Conservation (phyloP, 1,140 invertebrate species). For the Micrasema minimum region DNA sequence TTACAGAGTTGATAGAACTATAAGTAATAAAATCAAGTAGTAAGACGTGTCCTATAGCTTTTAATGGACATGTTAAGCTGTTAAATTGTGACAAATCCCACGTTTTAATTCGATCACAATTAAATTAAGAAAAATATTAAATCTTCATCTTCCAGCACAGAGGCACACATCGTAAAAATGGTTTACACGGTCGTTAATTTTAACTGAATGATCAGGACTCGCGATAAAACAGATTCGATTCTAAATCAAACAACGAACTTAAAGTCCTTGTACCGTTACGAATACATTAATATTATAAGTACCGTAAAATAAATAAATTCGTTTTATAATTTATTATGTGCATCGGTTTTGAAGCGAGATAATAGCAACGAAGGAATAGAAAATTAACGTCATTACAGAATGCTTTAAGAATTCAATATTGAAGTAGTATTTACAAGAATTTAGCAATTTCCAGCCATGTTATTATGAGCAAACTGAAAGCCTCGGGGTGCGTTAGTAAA, state of each 20-base stretch:
- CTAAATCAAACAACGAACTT: neutral
- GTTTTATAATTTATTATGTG: too few relatives aligned
- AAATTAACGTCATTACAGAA: too few relatives aligned
- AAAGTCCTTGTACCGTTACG: too few relatives aligned
- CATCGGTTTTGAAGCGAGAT: too few relatives aligned
- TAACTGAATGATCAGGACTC: slow-evolving; percentile 4
- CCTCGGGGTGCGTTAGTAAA: neutral
- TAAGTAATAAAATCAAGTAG: slow-evolving; percentile 31
- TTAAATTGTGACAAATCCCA: slow-evolving; percentile 37
- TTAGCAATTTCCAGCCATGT: too few relatives aligned
- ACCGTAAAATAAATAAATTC: too few relatives aligned
- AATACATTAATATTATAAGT: too few relatives aligned
- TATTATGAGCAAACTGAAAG: too few relatives aligned
- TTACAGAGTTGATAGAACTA: slow-evolving; percentile 4
- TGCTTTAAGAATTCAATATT: too few relatives aligned
- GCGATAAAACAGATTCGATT: slow-evolving; percentile 6
- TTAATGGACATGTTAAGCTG: slow-evolving; percentile 30
- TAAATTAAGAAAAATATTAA: slow-evolving; percentile 28
- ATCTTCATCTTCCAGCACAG: slow-evolving; percentile 11
- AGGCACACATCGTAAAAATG: slow-evolving; percentile 26
- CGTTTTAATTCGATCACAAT: slow-evolving; percentile 32
- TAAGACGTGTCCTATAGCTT: slow-evolving; percentile 27
- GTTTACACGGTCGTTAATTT: slow-evolving; percentile 21
- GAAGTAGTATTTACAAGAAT: too few relatives aligned
- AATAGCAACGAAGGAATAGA: too few relatives aligned